Conservation (phyloP, 2,113 vertebrate species). For the Chaetops frenatus region DNA sequence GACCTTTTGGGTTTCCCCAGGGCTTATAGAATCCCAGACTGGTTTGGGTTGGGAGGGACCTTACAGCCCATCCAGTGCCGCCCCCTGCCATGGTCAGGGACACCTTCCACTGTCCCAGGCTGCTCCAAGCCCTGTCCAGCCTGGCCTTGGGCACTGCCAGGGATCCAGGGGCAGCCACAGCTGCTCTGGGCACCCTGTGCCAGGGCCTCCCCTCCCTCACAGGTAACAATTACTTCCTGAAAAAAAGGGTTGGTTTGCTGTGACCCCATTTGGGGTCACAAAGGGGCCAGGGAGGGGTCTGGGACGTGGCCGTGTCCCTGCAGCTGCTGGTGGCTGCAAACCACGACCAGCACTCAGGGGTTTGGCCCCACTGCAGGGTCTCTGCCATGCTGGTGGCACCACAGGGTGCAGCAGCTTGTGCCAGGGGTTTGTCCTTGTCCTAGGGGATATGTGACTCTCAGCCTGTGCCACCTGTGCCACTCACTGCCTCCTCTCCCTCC, state of each 20-base stretch:
- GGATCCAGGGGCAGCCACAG: not conserved
- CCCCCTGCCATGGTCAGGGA: not conserved
- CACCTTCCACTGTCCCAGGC: not conserved
- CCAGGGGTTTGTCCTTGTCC: not conserved
- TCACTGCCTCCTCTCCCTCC: rapidly evolving
- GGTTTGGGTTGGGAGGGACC: not conserved
- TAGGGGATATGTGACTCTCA: not conserved
- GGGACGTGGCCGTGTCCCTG: rapidly evolving
- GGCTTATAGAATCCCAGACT: not conserved
- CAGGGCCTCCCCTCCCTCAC: not conserved
- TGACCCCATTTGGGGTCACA: not conserved
- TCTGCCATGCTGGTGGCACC: not conserved
- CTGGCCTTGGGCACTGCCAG: not conserved
- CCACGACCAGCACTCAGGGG: not conserved
- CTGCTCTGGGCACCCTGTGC: not conserved
- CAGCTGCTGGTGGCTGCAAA: rapidly evolving
- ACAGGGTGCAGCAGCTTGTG: rapidly evolving
- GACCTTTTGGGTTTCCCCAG: rapidly evolving
- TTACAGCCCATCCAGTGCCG: rapidly evolving
- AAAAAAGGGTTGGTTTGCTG: not conserved
- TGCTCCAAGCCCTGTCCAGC: not conserved
- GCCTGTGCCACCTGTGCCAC: not conserved
- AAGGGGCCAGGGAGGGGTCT: not conserved
- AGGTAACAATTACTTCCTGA: not conserved
- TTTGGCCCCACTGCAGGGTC: not conserved